Percentiles rank a stretch among this genome's conserved stretches.
Evolutionary conservation across 2,888 invertebrate species (phyloP).

Genomic region (Limnephilus marmoratus): DNA sequence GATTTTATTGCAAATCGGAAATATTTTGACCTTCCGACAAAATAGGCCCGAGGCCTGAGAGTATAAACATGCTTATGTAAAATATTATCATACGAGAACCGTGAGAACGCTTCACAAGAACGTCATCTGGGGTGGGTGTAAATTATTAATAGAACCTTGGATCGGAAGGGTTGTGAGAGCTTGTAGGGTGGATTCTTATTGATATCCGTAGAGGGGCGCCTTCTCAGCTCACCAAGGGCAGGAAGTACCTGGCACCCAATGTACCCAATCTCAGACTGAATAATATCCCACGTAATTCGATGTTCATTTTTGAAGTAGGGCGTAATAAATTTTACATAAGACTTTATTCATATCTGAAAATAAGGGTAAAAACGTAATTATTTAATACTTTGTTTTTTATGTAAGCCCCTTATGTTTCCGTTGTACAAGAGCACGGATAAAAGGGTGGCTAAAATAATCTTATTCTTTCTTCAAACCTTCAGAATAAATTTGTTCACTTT

Average conservation of each 20-base stretch:
- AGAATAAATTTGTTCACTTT: too few species aligned
- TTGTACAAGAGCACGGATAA: background rate
- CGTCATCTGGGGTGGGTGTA: background rate
- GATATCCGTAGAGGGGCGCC: slow-evolving; percentile 15
- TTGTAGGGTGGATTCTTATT: slow-evolving; percentile 13
- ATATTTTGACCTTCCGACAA: too few species aligned
- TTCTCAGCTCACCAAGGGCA: background rate
- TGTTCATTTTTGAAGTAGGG: background rate
- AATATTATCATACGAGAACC: background rate
- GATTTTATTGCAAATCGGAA: too few species aligned
- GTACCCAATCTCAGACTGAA: background rate
- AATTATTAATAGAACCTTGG: slow-evolving; percentile 20
- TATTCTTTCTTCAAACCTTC: background rate
- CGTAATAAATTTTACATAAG: background rate
- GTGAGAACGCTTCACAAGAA: background rate
- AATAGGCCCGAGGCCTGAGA: background rate
- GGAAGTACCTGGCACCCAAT: background rate
- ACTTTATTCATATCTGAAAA: background rate
- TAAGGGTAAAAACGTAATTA: background rate
- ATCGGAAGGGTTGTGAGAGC: slow-evolving; percentile 18
- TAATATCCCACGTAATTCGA: background rate
- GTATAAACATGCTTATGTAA: background rate
- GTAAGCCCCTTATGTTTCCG: background rate
- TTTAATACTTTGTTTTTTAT: background rate
- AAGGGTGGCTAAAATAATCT: background rate